Evolutionary conservation across 1,140 invertebrate genomes (phyloP).

Genomic region (Musca domestica): DNA sequence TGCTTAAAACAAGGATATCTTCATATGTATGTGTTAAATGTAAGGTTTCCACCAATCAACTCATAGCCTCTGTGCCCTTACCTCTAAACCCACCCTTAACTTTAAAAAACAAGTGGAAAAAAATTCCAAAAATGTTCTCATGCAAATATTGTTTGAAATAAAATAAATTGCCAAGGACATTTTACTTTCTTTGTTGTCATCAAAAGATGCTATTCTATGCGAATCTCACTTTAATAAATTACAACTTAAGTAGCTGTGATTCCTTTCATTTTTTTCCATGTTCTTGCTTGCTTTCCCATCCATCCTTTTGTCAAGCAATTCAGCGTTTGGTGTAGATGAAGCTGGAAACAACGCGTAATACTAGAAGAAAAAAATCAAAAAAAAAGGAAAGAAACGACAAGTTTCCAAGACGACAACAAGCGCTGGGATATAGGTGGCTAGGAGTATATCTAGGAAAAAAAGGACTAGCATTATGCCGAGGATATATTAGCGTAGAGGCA

Average conservation of each 20-base stretch:
- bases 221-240: constrained; percentile 9
- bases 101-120: too few species aligned
- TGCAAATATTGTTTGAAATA: not conserved
- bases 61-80: not conserved
- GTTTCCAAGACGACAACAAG: constrained; percentile 15
- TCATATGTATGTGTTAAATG: too few species aligned
- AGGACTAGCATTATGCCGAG: not conserved
- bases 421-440: constrained; percentile 2
- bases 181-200: constrained; percentile 8
- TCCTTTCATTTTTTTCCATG: not conserved
- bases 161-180: not conserved
- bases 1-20: too few species aligned
- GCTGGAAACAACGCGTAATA: not conserved
- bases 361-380: not conserved
- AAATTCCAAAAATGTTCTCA: not conserved
- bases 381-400: constrained; percentile 1
- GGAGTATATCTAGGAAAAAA: not conserved
- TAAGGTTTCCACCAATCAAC: not conserved
- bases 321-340: constrained; percentile 5
- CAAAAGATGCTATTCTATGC: not conserved
- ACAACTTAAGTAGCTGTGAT: constrained; percentile 20
- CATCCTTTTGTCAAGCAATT: constrained; percentile 15
- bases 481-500: too few species aligned
- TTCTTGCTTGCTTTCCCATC: not conserved
- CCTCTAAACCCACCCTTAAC: not conserved